These are phyloP conservation scores for Diabrotica virgifera DNA, from an alignment of 1,140 invertebrate species.

Conservation along the genomic window DNA sequence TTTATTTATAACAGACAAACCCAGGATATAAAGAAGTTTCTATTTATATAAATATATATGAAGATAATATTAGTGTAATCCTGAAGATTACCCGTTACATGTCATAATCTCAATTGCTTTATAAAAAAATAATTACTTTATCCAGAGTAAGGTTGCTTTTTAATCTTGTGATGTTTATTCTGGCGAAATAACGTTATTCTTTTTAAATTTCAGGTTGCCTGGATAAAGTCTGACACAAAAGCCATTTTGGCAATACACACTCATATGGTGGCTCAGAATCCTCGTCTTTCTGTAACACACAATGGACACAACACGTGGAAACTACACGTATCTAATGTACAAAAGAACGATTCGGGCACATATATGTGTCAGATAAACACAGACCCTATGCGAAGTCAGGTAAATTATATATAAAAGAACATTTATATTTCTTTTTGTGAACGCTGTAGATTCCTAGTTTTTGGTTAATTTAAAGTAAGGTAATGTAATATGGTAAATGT, in stretches of 20 bases:
- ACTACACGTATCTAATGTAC: conserved; percentile 81
- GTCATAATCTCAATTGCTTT: too few species aligned
- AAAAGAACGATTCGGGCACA: conserved; percentile 81
- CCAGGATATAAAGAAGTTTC: too few species aligned
- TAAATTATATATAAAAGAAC: conserved; percentile 44
- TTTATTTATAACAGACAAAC: too few species aligned
- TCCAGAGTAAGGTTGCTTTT: not conserved
- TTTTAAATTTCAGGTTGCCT: conserved; percentile 69
- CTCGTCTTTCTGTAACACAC: conserved; percentile 78
- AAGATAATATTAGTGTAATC: too few species aligned
- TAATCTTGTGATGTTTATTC: not conserved
- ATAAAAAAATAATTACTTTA: too few species aligned
- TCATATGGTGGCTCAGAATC: conserved; percentile 84
- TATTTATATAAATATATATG: too few species aligned
- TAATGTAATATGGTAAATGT: too few species aligned
- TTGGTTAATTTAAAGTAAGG: too few species aligned
- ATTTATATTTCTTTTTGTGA: conserved; percentile 2
- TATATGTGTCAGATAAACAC: conserved; percentile 94
- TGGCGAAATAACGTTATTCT: conserved; percentile 8
- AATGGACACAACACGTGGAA: conserved; percentile 91
- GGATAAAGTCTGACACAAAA: conserved; percentile 88
- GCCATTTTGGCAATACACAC: conserved; percentile 86
- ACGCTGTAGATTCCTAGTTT: too few species aligned
- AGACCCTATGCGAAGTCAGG: conserved; percentile 85
- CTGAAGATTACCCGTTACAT: too few species aligned